Evolutionary conservation across 2,113 vertebrate species (phyloP).

Genomic region (Oenanthe melanoleuca): DNA sequence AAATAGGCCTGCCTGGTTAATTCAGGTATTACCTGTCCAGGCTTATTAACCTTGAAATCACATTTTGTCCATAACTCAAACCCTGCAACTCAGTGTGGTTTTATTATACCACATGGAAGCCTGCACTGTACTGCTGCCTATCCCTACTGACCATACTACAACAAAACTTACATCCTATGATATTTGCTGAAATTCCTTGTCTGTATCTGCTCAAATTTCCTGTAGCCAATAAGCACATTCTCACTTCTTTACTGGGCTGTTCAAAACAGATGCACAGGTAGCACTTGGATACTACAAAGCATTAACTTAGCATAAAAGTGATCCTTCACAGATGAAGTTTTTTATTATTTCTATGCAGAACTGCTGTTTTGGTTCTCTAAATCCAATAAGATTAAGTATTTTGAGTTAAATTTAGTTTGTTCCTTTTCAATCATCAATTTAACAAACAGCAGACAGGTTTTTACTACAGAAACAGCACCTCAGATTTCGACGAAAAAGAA

Average conservation of each 20-base stretch:
- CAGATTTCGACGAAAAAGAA: not conserved
- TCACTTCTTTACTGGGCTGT: not conserved
- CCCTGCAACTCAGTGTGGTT: not conserved
- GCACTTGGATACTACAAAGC: not conserved
- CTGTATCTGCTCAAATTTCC: fast-evolving
- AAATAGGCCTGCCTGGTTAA: not conserved
- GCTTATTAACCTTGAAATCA: not conserved
- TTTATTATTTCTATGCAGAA: not conserved
- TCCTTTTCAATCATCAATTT: not conserved
- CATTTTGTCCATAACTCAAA: not conserved
- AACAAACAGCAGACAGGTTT: not conserved
- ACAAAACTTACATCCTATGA: not conserved
- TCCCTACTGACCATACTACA: not conserved
- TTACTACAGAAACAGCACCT: not conserved
- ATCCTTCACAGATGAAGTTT: not conserved
- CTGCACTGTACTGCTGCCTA: not conserved
- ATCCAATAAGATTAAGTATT: not conserved
- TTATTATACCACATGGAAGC: not conserved
- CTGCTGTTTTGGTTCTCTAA: not conserved
- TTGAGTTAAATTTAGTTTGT: not conserved
- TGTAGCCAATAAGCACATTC: not conserved
- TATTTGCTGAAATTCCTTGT: not conserved
- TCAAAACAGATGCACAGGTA: not conserved
- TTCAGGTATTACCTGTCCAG: not conserved
- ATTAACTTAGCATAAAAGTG: not conserved